These are phyloP conservation scores for Myocastor coypus DNA, from an alignment of 2,113 vertebrate genomes.

Conservation along the genomic window DNA sequence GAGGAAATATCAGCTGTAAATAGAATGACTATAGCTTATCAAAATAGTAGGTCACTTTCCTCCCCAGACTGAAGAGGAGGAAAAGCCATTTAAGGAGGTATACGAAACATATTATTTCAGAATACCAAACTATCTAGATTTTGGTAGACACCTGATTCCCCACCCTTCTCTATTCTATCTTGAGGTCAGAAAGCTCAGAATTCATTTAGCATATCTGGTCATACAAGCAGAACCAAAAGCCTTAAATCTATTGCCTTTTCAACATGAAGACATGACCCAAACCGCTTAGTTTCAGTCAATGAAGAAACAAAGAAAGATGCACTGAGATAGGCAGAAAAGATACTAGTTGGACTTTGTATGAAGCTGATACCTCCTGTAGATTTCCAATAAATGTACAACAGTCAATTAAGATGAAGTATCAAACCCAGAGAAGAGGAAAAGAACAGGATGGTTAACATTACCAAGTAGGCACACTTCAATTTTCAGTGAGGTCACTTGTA, in stretches of 20 bases:
- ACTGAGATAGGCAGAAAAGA: neutral
- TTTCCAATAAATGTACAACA: neutral
- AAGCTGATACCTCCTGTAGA: neutral
- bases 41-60: neutral
- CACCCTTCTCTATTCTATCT: neutral
- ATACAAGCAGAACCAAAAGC: neutral
- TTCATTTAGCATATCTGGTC: neutral
- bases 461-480: neutral
- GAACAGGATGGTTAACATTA: neutral
- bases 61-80: neutral
- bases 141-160: neutral
- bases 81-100: neutral
- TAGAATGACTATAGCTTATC: neutral
- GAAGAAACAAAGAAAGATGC: conserved; percentile 2
- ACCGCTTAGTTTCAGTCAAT: neutral
- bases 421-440: neutral
- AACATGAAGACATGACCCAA: neutral
- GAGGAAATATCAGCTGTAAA: neutral
- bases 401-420: neutral
- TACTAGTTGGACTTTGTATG: neutral
- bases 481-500: conserved; percentile 10
- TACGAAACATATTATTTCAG: neutral
- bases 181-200: neutral
- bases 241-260: neutral
- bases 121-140: neutral